Percentiles rank a stretch among this genome's conserved stretches.
Evolutionary conservation across 2,797 vertebrate genomes (phyloP).

Genomic region (Natrix natrix): DNA sequence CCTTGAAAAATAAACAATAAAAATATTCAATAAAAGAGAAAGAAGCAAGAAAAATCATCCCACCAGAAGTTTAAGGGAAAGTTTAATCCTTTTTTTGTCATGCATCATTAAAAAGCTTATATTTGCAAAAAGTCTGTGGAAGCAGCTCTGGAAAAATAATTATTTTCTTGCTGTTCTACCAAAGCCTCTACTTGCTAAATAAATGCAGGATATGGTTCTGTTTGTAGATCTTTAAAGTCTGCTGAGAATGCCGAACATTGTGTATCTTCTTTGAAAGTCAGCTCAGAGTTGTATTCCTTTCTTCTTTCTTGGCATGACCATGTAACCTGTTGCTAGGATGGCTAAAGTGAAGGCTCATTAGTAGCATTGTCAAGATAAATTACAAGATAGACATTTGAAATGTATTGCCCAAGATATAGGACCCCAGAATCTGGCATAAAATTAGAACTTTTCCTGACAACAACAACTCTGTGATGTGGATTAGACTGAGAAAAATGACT

Average conservation of each 20-base stretch:
- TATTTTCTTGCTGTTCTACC: neutral
- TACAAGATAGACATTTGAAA: constrained; percentile 55
- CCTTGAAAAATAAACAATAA: neutral
- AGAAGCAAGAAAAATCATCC: neutral
- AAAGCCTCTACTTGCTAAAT: neutral
- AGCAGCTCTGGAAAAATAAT: neutral
- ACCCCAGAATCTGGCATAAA: neutral
- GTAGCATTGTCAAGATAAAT: constrained; percentile 45
- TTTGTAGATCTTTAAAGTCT: neutral
- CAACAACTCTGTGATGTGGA: neutral
- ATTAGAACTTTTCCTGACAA: neutral
- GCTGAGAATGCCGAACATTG: neutral
- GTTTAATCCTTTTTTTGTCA: neutral
- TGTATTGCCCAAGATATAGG: neutral
- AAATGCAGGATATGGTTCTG: neutral
- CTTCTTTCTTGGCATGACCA: neutral
- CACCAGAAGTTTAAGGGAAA: neutral
- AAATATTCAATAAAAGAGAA: neutral
- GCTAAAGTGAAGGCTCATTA: constrained; percentile 17
- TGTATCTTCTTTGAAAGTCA: fast-evolving
- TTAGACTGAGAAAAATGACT: neutral
- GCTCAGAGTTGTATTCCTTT: neutral
- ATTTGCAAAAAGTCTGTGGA: neutral
- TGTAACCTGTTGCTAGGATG: constrained; percentile 33
- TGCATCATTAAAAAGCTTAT: neutral